Base-by-base conservation (phyloP, 2,113 vertebrate genomes). In the Perognathus longimembris region DNA sequence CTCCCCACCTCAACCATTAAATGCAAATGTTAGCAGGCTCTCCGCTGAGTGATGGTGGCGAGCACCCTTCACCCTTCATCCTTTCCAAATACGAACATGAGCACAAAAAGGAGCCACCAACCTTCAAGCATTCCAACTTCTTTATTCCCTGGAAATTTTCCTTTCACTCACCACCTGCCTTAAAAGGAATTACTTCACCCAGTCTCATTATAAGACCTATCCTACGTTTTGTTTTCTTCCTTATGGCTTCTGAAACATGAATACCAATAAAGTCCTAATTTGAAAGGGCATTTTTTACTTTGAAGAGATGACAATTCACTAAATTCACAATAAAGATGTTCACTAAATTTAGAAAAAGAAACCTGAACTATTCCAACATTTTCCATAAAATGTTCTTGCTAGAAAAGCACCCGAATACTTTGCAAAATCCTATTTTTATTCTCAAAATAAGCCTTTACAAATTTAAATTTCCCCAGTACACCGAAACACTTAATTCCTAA, bases 271-370 rank as follows among this genome's bases (percentile, higher is more conserved):
- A n/a, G 10, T 22, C 63, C 86, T 70, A 94, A 57, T 26, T 6
- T 57, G 1, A 45, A 45, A 17, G 67, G 78, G 21, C 45, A 32
- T 6, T 38, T 82, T 89, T 61, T 57, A 66, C 40, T 61, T 40
- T 20, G 7, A 30, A 36, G 30, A 67, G 6, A 85, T 63, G 30
- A 85, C 3, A 92, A 88, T 34, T 85, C 40, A 85, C 20, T 77
- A 71, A 45, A 28, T n/a, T n/a, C 45, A 45, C 11, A 66, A 42
- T 85, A 67, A 87, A 92, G 36, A 82, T 12, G 45, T 77, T 90
- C 67, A 75, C 2, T 74, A 34, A 89, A 75, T 36, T 86, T 83
- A 75, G 42, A 71, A 81, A 90, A 57, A 12, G 79, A 95, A 82
- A 74, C 26, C n/a, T 90, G 11, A 84, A 87, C 54, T 90, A 81